phyloP scores from a whole-genome alignment of 2,113 vertebrate genomes.

The Chiloscyllium plagiosum region DNA sequence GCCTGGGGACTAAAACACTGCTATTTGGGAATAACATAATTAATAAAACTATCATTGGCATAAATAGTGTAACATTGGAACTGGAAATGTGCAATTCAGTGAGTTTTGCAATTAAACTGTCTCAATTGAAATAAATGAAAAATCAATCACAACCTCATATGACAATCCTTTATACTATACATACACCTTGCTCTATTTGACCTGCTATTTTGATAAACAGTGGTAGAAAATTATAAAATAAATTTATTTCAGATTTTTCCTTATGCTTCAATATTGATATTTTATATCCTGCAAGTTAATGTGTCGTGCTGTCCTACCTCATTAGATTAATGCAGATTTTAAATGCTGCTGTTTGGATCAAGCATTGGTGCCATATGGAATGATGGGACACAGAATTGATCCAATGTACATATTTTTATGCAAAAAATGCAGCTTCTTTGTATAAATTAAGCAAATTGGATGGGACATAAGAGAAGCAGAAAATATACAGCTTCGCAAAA shows the following conservation, averaged over 20 bases:
- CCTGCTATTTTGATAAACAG: not conserved
- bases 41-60: not conserved
- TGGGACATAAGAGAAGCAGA: not conserved
- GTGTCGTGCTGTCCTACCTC: not conserved
- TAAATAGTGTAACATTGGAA: not conserved
- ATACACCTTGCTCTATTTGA: not conserved
- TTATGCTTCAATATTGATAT: not conserved
- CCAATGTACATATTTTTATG: not conserved
- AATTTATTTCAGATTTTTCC: not conserved
- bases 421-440: not conserved
- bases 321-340: not conserved
- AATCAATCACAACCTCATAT: not conserved
- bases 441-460: not conserved
- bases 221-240: not conserved
- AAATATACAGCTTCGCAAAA: not conserved
- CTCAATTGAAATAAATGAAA: conserved; percentile 22
- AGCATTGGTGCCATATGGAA: not conserved
- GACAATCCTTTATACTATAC: not conserved
- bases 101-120: conserved; percentile 2
- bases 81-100: not conserved
- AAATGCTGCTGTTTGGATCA: not conserved
- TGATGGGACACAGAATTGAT: not conserved
- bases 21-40: conserved; percentile 20
- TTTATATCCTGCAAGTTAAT: not conserved
- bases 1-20: not conserved